A percentile compares a stretch with the other conserved stretches of the same genome.
These are phyloP conservation scores for Sthenelais limicola DNA, from an alignment of 2,888 invertebrate species.

Conservation along the genomic window DNA sequence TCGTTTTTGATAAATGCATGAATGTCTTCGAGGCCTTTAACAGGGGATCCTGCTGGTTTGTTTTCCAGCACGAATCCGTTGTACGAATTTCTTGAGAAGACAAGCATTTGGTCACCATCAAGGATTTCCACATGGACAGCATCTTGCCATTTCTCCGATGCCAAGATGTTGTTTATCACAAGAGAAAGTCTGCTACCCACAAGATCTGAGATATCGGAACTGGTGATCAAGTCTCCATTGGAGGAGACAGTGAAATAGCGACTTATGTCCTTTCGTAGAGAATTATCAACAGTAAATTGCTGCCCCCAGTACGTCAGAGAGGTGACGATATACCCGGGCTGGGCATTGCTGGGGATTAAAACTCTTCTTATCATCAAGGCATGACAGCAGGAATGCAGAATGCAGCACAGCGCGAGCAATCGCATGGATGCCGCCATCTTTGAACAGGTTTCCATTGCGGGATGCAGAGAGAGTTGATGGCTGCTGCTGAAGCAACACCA, in stretches of 20 bases:
- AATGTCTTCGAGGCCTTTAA: constrained; percentile 46
- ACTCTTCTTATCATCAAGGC: constrained; percentile 36
- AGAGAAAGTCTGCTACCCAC: constrained; percentile 50
- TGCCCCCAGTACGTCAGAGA: constrained; percentile 48
- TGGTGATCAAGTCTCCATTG: constrained; percentile 56
- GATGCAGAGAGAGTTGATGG: constrained; percentile 4
- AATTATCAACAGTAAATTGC: constrained; percentile 32
- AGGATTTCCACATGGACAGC: constrained; percentile 48
- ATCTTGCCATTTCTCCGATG: constrained; percentile 46
- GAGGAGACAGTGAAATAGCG: constrained; percentile 43
- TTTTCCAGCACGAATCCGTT: constrained; percentile 50
- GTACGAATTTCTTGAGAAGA: constrained; percentile 46
- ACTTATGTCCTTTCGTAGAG: constrained; percentile 24
- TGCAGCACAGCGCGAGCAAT: constrained; percentile 10
- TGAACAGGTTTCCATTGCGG: constrained; percentile 1
- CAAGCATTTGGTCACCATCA: constrained; percentile 43
- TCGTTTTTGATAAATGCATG: constrained; percentile 26
- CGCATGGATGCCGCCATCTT: constrained; percentile 37
- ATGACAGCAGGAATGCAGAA: constrained; percentile 30
- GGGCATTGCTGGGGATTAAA: constrained; percentile 45
- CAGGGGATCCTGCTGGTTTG: constrained; percentile 38
- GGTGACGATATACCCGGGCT: constrained; percentile 48
- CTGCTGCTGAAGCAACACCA: constrained; percentile 7
- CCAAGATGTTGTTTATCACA: constrained; percentile 48
- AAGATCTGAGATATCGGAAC: constrained; percentile 48